These are phyloP conservation scores for Ischnus inquisitorius DNA, from an alignment of 2,888 invertebrate species.

Conservation along the genomic window DNA sequence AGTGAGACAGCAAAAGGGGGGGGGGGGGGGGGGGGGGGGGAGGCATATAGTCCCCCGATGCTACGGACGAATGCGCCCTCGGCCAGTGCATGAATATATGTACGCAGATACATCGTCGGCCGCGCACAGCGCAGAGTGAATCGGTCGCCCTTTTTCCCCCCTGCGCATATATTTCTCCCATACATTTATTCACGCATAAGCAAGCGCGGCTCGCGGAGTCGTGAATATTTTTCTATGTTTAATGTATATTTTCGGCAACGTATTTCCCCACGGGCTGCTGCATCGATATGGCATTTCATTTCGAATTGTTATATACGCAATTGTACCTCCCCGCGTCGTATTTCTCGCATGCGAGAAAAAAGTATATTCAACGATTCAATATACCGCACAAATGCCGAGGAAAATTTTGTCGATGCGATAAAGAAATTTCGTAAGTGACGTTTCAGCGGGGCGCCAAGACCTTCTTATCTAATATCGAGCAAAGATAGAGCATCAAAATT, in stretches of 20 bases:
- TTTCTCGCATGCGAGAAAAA: conserved; percentile 8
- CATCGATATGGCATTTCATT: conserved; percentile 61
- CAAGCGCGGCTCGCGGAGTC: conserved; percentile 71
- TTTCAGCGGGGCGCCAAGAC: neutral
- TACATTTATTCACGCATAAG: conserved; percentile 83
- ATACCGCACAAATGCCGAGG: neutral
- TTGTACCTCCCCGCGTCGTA: conserved; percentile 36
- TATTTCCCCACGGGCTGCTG: conserved; percentile 67
- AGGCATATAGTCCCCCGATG: conserved; percentile 60
- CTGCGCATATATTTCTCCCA: conserved; percentile 71
- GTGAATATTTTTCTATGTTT: conserved; percentile 77
- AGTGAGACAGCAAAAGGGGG: conserved; percentile 27
- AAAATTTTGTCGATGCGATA: neutral
- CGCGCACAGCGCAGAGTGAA: conserved; percentile 73
- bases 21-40: conserved; percentile 35
- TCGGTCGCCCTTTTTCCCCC: conserved; percentile 76
- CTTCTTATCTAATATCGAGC: neutral
- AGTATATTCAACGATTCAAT: neutral
- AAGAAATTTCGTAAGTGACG: neutral
- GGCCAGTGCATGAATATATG: conserved; percentile 71
- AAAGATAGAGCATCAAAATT: conserved; percentile 21
- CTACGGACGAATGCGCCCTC: conserved; percentile 77
- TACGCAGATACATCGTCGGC: conserved; percentile 39
- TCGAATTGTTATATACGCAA: conserved; percentile 42
- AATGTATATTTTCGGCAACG: conserved; percentile 79